Percentiles rank a stretch among this genome's conserved stretches.
Conservation (phyloP, 2,888 invertebrate species). For the Galeopsomyia nigrocyanea region DNA sequence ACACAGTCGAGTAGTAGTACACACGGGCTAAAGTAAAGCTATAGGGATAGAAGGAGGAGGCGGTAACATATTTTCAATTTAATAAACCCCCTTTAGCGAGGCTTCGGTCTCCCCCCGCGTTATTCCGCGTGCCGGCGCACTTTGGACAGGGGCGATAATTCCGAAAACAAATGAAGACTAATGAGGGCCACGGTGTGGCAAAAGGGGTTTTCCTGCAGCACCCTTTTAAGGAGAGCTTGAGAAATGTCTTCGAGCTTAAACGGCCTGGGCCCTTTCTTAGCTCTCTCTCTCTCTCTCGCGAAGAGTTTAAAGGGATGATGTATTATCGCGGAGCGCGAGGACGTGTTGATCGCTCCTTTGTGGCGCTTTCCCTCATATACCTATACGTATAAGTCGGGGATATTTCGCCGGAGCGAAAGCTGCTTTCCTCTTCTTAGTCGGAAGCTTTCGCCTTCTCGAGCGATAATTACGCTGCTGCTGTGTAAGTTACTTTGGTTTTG, state of each 20-base stretch:
- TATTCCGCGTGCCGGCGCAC: constrained; percentile 53
- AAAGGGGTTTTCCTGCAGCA: constrained; percentile 51
- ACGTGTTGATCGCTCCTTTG: constrained; percentile 55
- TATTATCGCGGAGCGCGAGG: constrained; percentile 64
- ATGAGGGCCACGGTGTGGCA: constrained; percentile 64
- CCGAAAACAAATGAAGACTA: constrained; percentile 69
- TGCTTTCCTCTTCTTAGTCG: no score
- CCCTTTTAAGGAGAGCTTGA: constrained; percentile 64
- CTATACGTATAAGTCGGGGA: no score
- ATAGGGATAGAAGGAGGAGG: background rate
- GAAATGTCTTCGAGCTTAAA: constrained; percentile 66
- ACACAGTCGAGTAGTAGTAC: background rate
- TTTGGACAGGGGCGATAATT: constrained; percentile 65
- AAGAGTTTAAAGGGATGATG: constrained; percentile 64
- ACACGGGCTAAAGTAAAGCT: background rate
- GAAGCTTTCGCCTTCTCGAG: no score
- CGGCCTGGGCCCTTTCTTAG: constrained; percentile 55
- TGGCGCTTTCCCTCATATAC: background rate
- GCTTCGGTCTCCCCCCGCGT: constrained; percentile 49
- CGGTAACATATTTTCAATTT: constrained; percentile 63
- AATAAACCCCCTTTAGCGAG: constrained; percentile 59
- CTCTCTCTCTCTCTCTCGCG: background rate
- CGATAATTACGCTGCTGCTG: no score
- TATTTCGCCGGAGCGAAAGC: background rate
- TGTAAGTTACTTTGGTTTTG: no score